Conservation (phyloP, 2,113 vertebrate genomes). For the Todiramphus chloris region DNA sequence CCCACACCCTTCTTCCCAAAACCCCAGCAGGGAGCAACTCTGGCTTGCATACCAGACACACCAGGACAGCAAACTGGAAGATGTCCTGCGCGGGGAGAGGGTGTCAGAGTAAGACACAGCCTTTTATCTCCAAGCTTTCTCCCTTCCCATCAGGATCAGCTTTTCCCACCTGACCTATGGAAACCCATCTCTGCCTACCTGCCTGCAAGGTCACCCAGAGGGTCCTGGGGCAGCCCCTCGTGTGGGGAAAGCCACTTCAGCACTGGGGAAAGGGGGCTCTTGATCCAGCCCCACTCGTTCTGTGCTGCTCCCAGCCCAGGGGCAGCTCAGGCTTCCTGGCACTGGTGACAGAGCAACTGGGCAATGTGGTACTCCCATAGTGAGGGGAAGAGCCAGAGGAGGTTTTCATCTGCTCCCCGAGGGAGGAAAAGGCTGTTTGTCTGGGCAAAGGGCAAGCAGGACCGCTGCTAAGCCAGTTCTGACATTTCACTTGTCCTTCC, state of each 20-base stretch:
- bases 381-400: not conserved
- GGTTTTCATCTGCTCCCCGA: not conserved
- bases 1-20: not conserved
- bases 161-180: not conserved
- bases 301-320: not conserved
- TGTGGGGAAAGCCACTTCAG: not conserved
- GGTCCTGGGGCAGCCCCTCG: accelerated
- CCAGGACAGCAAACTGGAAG: not conserved
- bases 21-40: not conserved
- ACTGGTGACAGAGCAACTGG: not conserved
- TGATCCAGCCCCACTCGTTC: not conserved
- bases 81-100: not conserved
- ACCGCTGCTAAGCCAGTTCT: not conserved
- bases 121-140: not conserved
- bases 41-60: not conserved
- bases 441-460: not conserved
- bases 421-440: not conserved
- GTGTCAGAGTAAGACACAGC: not conserved
- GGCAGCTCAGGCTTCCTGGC: not conserved
- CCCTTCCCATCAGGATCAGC: not conserved
- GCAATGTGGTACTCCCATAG: accelerated
- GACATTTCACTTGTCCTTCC: not conserved
- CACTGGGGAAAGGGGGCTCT: not conserved
- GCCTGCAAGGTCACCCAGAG: not conserved
- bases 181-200: not conserved